Conservation (phyloP, 2,797 vertebrate genomes). For the Hyperoplus immaculatus region DNA sequence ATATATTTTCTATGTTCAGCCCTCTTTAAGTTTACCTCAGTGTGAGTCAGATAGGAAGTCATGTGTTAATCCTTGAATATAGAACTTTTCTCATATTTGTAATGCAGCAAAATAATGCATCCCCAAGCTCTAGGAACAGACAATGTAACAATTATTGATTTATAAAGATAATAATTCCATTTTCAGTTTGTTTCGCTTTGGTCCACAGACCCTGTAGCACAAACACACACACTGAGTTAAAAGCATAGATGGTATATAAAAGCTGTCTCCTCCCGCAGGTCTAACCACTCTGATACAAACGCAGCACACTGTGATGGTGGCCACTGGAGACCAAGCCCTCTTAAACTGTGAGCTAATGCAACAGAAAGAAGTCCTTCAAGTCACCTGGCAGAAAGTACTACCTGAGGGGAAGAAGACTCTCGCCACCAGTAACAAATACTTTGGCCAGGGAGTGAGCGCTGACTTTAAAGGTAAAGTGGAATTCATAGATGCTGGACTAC, state of each 20-base stretch:
- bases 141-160: too few species aligned
- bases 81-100: too few species aligned
- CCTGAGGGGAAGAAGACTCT: slow-evolving; percentile 1
- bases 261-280: slow-evolving; percentile 32
- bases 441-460: not conserved
- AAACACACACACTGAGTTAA: too few species aligned
- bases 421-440: accelerated
- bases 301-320: slow-evolving; percentile 11
- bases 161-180: too few species aligned
- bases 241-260: not conserved
- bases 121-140: too few species aligned
- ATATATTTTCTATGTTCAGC: too few species aligned
- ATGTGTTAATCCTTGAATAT: too few species aligned
- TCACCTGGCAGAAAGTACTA: slow-evolving; percentile 64
- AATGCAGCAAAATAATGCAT: too few species aligned
- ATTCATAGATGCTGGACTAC: slow-evolving; percentile 29
- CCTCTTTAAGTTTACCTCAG: too few species aligned
- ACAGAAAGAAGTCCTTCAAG: slow-evolving; percentile 25
- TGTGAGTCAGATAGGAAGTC: too few species aligned
- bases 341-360: slow-evolving; percentile 43
- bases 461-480: slow-evolving; percentile 1
- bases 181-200: too few species aligned
- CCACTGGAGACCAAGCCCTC: not conserved
- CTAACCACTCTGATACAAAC: slow-evolving; percentile 17
- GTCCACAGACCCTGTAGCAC: too few species aligned